A percentile compares a stretch with the other conserved stretches of the same genome.
phyloP scores from a whole-genome alignment of 2,113 vertebrate genomes.

The Austrofundulus limnaeus region DNA sequence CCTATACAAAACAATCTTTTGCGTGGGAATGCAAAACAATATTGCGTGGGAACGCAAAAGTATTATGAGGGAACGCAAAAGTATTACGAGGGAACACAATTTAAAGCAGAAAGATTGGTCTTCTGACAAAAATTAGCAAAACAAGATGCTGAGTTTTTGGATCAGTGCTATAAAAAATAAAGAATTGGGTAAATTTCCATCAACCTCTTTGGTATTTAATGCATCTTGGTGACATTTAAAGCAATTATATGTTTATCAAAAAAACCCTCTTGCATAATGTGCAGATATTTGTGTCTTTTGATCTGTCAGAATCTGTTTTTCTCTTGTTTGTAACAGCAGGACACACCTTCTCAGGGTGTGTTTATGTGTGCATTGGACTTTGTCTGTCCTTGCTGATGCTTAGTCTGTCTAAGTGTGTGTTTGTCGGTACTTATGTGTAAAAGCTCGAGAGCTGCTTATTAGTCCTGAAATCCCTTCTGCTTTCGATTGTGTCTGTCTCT shows the following conservation, averaged over 20 bases:
- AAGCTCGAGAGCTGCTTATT: conserved; percentile 41
- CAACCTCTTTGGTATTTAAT: not conserved
- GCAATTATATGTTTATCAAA: not conserved
- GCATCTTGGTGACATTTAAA: not conserved
- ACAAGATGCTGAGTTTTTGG: too few relatives aligned
- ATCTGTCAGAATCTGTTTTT: conserved; percentile 27
- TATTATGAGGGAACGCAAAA: too few relatives aligned
- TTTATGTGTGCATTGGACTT: conserved; percentile 26
- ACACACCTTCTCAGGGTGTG: conserved; percentile 63
- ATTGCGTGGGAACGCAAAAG: too few relatives aligned
- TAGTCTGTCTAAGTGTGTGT: conserved; percentile 9
- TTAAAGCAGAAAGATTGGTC: too few relatives aligned
- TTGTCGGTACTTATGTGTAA: conserved; percentile 22
- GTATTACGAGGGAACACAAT: too few relatives aligned
- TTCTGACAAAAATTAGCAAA: too few relatives aligned
- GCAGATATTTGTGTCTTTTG: conserved; percentile 2
- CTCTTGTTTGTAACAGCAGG: conserved; percentile 28
- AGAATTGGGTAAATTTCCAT: not conserved
- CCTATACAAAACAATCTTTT: too few relatives aligned
- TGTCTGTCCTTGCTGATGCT: conserved; percentile 37
- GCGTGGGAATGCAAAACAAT: too few relatives aligned
- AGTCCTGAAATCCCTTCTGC: conserved; percentile 42
- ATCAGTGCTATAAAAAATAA: not conserved
- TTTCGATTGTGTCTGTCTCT: conserved; percentile 72
- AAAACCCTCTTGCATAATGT: fast-evolving